phyloP scores from a whole-genome alignment of 1,140 invertebrate species.

The Cyphomyrmex costatus region DNA sequence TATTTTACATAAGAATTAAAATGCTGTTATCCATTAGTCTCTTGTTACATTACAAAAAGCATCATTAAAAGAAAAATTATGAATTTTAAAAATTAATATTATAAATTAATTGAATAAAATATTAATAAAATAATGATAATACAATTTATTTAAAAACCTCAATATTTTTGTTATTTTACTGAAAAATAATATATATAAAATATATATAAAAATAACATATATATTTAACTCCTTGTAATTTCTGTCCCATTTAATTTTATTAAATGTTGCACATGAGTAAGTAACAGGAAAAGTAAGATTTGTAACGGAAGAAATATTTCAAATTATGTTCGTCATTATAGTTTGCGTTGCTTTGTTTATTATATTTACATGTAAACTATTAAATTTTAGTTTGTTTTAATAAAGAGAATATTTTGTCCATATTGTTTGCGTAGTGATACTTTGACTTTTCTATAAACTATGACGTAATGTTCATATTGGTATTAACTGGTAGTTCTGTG shows the following conservation, averaged over 20 bases:
- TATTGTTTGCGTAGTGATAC: constrained; percentile 41
- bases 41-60: too few relatives aligned
- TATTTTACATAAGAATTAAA: background rate
- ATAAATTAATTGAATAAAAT: background rate
- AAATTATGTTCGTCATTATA: constrained; percentile 6
- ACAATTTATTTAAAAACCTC: background rate
- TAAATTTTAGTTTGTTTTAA: constrained; percentile 25
- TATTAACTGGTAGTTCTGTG: constrained; percentile 6
- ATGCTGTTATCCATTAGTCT: too few relatives aligned
- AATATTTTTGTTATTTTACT: background rate
- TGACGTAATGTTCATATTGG: constrained; percentile 11
- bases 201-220: background rate
- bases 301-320: constrained; percentile 9
- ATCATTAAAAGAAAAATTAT: background rate
- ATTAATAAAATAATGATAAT: background rate
- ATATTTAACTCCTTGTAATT: constrained; percentile 18
- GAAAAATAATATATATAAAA: background rate
- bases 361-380: constrained; percentile 24
- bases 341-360: constrained; percentile 23
- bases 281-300: constrained; percentile 9
- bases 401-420: constrained; percentile 1
- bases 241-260: background rate
- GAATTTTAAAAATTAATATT: background rate
- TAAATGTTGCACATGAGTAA: constrained; percentile 5
- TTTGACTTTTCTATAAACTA: constrained; percentile 7